These are phyloP conservation scores for Allophyes oxyacanthae DNA, from an alignment of 2,888 invertebrate genomes.

Conservation along the genomic window DNA sequence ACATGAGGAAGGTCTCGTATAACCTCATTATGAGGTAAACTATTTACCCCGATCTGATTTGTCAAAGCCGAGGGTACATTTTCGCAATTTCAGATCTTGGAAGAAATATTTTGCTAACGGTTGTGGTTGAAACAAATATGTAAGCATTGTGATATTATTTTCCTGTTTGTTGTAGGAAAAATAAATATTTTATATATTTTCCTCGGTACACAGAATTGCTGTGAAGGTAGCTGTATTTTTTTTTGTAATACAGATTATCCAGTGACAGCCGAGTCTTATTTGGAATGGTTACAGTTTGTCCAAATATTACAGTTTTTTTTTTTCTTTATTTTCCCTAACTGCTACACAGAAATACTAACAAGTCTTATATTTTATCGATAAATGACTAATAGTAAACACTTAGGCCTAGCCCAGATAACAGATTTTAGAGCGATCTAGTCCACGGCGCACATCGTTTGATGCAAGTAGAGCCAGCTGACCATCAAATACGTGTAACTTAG, in stretches of 20 bases:
- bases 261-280: not conserved
- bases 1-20: conserved; percentile 35
- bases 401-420: too few species aligned
- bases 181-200: not conserved
- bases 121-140: conserved; percentile 18
- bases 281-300: too few species aligned
- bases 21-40: conserved; percentile 52
- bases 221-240: not conserved
- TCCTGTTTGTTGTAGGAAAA: conserved; percentile 1
- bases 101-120: conserved; percentile 4
- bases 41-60: conserved; percentile 55
- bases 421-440: too few species aligned
- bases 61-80: conserved; percentile 23
- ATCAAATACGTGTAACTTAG: too few species aligned
- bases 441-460: too few species aligned
- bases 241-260: not conserved
- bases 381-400: too few species aligned
- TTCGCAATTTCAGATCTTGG: conserved; percentile 6
- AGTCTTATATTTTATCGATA: too few species aligned
- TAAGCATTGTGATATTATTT: conserved; percentile 12
- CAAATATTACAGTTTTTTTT: too few species aligned
- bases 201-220: not conserved
- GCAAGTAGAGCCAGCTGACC: too few species aligned
- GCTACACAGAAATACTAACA: too few species aligned
- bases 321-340: too few species aligned